Evolutionary conservation across 2,797 vertebrate species (phyloP).

Genomic region (Chaetodon trifasciatus): DNA sequence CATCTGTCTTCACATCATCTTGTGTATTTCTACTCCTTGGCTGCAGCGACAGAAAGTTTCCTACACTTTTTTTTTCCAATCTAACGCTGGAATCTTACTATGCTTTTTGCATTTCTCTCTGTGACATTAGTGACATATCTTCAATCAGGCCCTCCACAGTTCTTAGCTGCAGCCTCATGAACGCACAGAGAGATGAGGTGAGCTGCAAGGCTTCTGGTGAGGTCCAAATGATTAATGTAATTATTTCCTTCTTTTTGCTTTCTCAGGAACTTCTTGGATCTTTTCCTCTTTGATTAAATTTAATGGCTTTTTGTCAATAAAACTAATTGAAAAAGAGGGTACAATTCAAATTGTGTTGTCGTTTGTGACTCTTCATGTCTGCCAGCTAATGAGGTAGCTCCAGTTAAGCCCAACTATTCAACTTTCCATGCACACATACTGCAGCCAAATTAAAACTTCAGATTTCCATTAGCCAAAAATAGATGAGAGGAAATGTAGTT

Average conservation of each 20-base stretch:
- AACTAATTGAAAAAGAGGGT: slow-evolving; percentile 48
- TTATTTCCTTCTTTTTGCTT: slow-evolving; percentile 59
- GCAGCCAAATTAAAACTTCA: slow-evolving; percentile 40
- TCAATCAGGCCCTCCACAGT: slow-evolving; percentile 15
- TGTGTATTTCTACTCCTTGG: slow-evolving; percentile 25
- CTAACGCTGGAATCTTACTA: background rate
- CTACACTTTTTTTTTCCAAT: background rate
- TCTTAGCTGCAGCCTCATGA: slow-evolving; percentile 37
- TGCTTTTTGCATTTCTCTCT: background rate
- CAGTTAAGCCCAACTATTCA: slow-evolving; percentile 32
- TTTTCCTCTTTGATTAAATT: slow-evolving; percentile 53
- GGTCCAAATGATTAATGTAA: slow-evolving; percentile 28
- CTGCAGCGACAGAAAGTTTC: slow-evolving; percentile 5
- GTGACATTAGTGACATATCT: slow-evolving; percentile 27
- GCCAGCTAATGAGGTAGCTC: background rate
- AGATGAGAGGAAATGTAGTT: slow-evolving; percentile 12
- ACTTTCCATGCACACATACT: slow-evolving; percentile 13
- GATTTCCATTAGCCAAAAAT: slow-evolving; percentile 42
- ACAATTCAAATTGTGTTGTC: slow-evolving; percentile 15
- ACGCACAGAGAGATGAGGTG: slow-evolving; percentile 57
- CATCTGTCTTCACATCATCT: slow-evolving; percentile 12
- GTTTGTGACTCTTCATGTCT: slow-evolving; percentile 26
- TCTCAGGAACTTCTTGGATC: slow-evolving; percentile 75
- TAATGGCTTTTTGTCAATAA: slow-evolving; percentile 77
- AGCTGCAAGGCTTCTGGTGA: slow-evolving; percentile 21